Evolutionary conservation across 1,140 invertebrate species (phyloP).

Genomic region (Drosophila varians): DNA sequence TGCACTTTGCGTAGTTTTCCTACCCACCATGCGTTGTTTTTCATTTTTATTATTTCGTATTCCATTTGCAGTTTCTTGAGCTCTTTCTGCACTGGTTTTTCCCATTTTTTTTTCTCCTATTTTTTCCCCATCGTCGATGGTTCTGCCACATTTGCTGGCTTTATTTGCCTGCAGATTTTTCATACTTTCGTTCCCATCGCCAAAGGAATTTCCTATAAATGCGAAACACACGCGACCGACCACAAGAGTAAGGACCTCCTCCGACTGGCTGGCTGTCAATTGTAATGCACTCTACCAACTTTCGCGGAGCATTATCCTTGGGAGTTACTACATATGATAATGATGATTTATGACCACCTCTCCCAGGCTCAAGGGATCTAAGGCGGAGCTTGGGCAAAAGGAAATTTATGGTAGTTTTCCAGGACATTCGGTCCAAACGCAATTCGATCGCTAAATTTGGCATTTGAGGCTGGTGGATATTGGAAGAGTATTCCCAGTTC

Average conservation of each 20-base stretch:
- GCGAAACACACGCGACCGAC: conserved; percentile 42
- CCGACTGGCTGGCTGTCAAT: conserved; percentile 45
- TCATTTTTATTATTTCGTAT: conserved; percentile 14
- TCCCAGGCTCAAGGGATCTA: conserved; percentile 19
- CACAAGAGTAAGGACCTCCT: conserved; percentile 20
- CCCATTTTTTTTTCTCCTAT: conserved; percentile 13
- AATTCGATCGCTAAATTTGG: too few relatives aligned
- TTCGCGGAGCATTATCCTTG: conserved; percentile 43
- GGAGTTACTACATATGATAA: conserved; percentile 40
- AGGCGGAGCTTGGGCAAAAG: not conserved
- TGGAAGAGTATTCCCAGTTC: conserved; percentile 18
- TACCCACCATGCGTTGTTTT: conserved; percentile 15
- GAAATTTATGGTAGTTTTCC: conserved; percentile 4
- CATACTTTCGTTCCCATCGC: conserved; percentile 13
- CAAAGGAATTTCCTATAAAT: not conserved
- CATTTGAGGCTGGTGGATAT: too few relatives aligned
- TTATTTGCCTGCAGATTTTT: conserved; percentile 62
- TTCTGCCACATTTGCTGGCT: conserved; percentile 70
- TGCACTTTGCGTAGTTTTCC: conserved; percentile 71
- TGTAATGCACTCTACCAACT: conserved; percentile 52
- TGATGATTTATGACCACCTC: conserved; percentile 39
- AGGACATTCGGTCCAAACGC: too few relatives aligned
- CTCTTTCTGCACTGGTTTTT: conserved; percentile 22
- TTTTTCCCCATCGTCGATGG: conserved; percentile 26
- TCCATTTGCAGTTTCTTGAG: conserved; percentile 25